Base-by-base conservation (phyloP, 2,888 invertebrate genomes). In the Osmoderma eremita region DNA sequence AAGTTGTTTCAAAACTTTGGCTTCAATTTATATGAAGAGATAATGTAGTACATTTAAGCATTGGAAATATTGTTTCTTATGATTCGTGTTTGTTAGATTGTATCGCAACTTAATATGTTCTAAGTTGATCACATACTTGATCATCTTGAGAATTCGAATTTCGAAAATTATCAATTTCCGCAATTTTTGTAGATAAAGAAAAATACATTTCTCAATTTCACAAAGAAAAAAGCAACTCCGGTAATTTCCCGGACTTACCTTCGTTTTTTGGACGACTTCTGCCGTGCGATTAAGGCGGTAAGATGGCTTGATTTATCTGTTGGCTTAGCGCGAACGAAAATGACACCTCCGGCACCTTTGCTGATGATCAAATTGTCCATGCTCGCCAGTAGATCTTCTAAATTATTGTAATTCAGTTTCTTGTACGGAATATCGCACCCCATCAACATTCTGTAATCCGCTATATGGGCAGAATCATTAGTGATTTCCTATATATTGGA, bases 341-440 rank as follows among this genome's bases (percentile, higher is more conserved):
- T n/a, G 76, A 85, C 83, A 69, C 88, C 87, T 1, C 86, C 78
- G 8, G 77, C 83, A 17, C 76, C 77, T 72, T 83, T 82, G n/a
- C 82, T 82, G 6, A 86, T 80, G 73, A 84, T 85, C 75, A 90
- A 84, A 24, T 87, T 85, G 10, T 88, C 86, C 15, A 87, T 84
- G 70, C 84, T 84, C 38, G 81, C 75, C 66, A 91, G 82, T 69
- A 92, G 83, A 39, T 87, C 87, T 67, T 88, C 86, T 6, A 91
- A 79, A 6, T 82, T 81, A 41, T 80, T 75, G 79, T 84, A 90
- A 3, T 91, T 91, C 64, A 90, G 80, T 72, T 83, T 83, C 67
- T 80, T 82, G 74, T 81, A 91, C 4, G 91, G 91, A 73, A 92
- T 87, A 72, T 81, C 81, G 76, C 85, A 85, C 22, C 90, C 90